Evolutionary conservation across 2,888 invertebrate species (phyloP).

Genomic region (Agrochola macilenta): DNA sequence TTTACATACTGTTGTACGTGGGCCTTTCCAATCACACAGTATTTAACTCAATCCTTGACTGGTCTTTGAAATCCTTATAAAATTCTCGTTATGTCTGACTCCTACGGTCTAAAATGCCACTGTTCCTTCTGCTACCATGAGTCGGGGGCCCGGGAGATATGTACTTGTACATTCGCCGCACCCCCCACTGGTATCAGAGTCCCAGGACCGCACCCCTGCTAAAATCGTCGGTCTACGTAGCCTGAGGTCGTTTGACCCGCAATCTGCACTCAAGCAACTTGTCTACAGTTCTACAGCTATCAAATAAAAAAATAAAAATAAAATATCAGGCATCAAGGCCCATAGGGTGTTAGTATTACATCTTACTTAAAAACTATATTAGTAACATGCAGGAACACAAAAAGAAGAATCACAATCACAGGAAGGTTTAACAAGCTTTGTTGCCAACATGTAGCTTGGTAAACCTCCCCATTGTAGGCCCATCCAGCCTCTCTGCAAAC

Average conservation of each 20-base stretch:
- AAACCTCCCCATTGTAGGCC: too few species aligned
- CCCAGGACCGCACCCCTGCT: neutral
- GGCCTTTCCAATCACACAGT: neutral
- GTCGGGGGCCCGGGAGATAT: neutral
- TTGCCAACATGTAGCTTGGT: too few species aligned
- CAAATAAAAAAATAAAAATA: too few species aligned
- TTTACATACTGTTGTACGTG: neutral
- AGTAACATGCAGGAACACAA: too few species aligned
- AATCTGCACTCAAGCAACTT: neutral
- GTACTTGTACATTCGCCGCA: neutral
- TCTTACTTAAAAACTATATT: too few species aligned
- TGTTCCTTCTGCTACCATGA: neutral
- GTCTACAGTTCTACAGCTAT: neutral
- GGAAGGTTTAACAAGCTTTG: too few species aligned
- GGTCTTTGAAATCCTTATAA: neutral
- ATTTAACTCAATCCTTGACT: neutral
- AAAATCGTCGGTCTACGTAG: neutral
- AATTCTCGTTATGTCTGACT: neutral
- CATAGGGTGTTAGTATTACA: too few species aligned
- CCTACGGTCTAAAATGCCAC: neutral
- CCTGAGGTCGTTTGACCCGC: too few species aligned
- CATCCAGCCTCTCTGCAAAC: too few species aligned
- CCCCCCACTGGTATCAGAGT: neutral
- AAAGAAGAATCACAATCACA: too few species aligned
- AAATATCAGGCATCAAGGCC: too few species aligned